phyloP scores from a whole-genome alignment of 92 coral and sea anemone species.

The Zoanthus gigantus region DNA sequence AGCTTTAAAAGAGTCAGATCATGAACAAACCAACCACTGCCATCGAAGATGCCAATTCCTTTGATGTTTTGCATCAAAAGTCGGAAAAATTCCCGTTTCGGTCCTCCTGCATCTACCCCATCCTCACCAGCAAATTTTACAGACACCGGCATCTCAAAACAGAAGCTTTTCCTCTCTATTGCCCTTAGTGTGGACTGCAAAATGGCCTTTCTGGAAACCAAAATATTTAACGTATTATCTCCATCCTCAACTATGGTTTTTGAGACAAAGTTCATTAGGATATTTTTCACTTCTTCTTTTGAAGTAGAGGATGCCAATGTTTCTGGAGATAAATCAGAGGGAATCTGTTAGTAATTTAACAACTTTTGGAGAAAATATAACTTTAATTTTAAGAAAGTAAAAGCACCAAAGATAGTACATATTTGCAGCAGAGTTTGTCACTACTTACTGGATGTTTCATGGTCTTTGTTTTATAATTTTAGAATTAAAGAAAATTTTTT shows the following conservation, averaged over 20 bases:
- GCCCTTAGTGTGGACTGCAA: constrained; percentile 45
- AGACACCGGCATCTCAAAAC: constrained; percentile 37
- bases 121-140: constrained; percentile 48
- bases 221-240: constrained; percentile 9
- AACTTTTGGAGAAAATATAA: constrained; percentile 32
- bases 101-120: constrained; percentile 12
- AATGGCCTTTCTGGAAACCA: constrained; percentile 41
- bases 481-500: not conserved
- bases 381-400: constrained; percentile 1
- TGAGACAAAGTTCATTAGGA: constrained; percentile 25
- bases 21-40: constrained; percentile 3
- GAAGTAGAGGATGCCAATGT: constrained; percentile 39
- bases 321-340: constrained; percentile 37
- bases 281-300: constrained; percentile 35
- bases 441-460: not conserved
- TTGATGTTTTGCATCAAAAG: not conserved
- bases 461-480: not conserved
- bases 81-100: not conserved
- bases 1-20: not conserved
- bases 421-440: not conserved
- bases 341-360: constrained; percentile 40
- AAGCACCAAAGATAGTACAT: constrained; percentile 28
- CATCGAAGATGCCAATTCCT: constrained; percentile 14
- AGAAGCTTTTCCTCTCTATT: constrained; percentile 33
- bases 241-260: constrained; percentile 23